Evolutionary conservation across 2,888 invertebrate genomes (phyloP).

Genomic region (Cryptus armator): DNA sequence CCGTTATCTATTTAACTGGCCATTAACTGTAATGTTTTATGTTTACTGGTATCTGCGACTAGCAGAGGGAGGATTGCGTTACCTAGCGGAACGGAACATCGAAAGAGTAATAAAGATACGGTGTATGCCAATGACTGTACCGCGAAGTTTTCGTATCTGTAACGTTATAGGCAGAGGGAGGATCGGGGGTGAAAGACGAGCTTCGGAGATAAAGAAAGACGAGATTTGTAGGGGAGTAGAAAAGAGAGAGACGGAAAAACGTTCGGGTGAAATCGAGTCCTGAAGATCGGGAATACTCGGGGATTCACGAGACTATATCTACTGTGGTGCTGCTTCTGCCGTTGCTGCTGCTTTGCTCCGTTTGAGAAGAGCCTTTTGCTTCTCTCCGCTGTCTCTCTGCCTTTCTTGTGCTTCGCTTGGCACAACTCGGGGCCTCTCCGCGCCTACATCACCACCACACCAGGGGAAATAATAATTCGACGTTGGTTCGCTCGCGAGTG

Average conservation of each 20-base stretch:
- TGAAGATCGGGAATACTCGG: conserved; percentile 59
- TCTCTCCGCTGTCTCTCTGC: conserved; percentile 19
- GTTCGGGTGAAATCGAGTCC: conserved; percentile 62
- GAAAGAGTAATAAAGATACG: neutral
- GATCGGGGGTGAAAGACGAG: conserved; percentile 63
- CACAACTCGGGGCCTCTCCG: conserved; percentile 33
- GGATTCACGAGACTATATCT: conserved; percentile 5
- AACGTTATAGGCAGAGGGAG: conserved; percentile 31
- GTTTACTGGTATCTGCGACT: neutral
- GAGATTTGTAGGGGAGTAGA: conserved; percentile 21
- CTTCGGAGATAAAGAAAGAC: conserved; percentile 13
- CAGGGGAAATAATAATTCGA: conserved; percentile 49
- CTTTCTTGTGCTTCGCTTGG: conserved; percentile 24
- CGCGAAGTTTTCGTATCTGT: neutral
- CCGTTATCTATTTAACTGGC: conserved; percentile 9
- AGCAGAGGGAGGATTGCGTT: conserved; percentile 8
- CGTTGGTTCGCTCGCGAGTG: neutral
- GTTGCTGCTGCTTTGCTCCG: conserved; percentile 2
- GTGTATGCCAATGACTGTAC: conserved; percentile 4
- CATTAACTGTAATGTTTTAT: neutral
- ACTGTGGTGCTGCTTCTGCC: conserved; percentile 58
- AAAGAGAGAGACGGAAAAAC: conserved; percentile 57
- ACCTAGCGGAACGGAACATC: neutral
- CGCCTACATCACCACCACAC: conserved; percentile 49
- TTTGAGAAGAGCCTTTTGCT: conserved; percentile 45